Evolutionary conservation across 2,113 vertebrate genomes (phyloP), one percentile per base, ranked within the genome.

Genomic region (Atlantisia rogersi): DNA sequence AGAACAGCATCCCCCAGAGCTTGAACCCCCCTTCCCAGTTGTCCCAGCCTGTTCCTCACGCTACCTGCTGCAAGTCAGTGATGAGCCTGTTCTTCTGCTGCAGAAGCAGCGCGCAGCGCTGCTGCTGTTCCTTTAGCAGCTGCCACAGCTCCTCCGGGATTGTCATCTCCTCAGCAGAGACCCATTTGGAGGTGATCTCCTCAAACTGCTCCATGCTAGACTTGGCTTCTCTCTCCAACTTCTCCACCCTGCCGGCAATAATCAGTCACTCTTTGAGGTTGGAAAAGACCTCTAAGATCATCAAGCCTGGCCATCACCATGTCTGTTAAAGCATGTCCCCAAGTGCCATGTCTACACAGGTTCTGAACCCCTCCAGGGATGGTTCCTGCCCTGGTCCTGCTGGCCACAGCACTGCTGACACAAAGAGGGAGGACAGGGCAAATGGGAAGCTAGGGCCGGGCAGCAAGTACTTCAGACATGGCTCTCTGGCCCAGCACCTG

Each of bases 51-150:
- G 37, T 19, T 48, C 25, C 56, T 29, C 39, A 31, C 4, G n/a
- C 76, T 87, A 98, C 99, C 98, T 99, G 98, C 86, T 99, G 98
- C 69, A 99, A 88, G 15, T 98, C 98, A 26, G 53, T 87, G 39
- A 99, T 99, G 28, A 99, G 95, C 85, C 97, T 98, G 96, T 98
- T 98, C 96, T 99, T 99, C 46, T 98, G 97, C 22, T 98, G 97
- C 11, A 98, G 95, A 17, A 99, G 92, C 35, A 94, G 85, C 0
- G 95, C 75, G 2, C 98, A 99, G 18, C 97, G 96, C 85, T 97
- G 46, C 96, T 98, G 98, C 96, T 99, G 99, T 8, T 67, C 81
- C 39, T 88, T 97, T 60, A 99, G 97, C n/a, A 97, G 86, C 9
- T 98, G 97, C 97, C 98, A 98, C 88, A 99, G 96, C 1, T 99